These are phyloP conservation scores for Drosophila tanythrix DNA, from an alignment of 2,888 invertebrate genomes.

Conservation along the genomic window DNA sequence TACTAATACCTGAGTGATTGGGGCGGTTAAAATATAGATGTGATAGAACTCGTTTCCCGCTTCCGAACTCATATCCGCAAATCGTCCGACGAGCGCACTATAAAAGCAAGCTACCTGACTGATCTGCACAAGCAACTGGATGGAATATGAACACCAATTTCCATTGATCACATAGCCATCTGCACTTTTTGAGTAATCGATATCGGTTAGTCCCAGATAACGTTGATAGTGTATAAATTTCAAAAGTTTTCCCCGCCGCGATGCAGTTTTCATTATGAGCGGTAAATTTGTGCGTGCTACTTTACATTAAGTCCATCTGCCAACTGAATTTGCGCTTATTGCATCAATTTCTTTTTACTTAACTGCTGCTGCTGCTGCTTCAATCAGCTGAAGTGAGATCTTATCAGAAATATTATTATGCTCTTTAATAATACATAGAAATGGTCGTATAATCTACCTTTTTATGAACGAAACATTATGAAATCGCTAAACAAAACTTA, in stretches of 20 bases:
- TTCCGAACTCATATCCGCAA: slow-evolving; percentile 12
- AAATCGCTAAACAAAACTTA: slow-evolving; percentile 1
- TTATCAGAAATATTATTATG: neutral
- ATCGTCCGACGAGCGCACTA: neutral
- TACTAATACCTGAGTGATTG: slow-evolving; percentile 20
- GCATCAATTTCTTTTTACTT: neutral
- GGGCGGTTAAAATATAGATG: slow-evolving; percentile 9
- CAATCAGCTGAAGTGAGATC: neutral
- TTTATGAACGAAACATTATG: neutral
- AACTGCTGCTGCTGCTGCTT: neutral
- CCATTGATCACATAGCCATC: slow-evolving; percentile 21
- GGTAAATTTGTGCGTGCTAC: neutral
- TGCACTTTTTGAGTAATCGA: slow-evolving; percentile 20
- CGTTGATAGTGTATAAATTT: slow-evolving; percentile 32
- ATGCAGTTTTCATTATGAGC: slow-evolving; percentile 9
- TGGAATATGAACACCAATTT: slow-evolving; percentile 9
- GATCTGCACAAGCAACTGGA: slow-evolving; percentile 6
- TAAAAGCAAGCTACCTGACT: neutral
- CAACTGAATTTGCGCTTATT: slow-evolving; percentile 10
- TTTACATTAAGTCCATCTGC: neutral
- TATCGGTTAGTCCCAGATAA: slow-evolving; percentile 27
- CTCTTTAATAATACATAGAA: neutral
- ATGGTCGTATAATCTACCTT: neutral
- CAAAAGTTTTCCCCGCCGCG: slow-evolving; percentile 4
- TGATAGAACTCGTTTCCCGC: slow-evolving; percentile 20